A percentile compares a stretch with the other conserved stretches of the same genome.
Evolutionary conservation across 2,888 invertebrate genomes (phyloP).

Genomic region (Pterostichus niger): DNA sequence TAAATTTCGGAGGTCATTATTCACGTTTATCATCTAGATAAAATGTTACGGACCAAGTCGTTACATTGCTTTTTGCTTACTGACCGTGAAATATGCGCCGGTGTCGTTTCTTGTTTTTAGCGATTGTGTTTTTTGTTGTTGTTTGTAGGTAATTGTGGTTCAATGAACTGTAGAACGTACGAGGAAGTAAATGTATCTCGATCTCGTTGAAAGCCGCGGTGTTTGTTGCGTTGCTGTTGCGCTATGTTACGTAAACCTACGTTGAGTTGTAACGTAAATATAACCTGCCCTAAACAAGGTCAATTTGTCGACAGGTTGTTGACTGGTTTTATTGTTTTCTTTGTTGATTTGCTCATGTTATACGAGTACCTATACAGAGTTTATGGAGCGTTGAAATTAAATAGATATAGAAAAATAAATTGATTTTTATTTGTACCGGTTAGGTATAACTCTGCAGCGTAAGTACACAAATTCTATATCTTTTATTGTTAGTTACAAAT

Average conservation of each 20-base stretch:
- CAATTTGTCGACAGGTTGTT: slow-evolving; percentile 49
- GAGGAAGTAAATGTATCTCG: slow-evolving; percentile 57
- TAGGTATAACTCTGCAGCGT: no score
- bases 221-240: background rate
- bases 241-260: slow-evolving; percentile 14
- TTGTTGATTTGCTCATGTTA: background rate
- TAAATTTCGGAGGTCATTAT: slow-evolving; percentile 26
- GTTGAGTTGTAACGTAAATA: slow-evolving; percentile 36
- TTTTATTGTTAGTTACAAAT: no score
- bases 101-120: slow-evolving; percentile 48
- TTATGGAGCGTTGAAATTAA: background rate
- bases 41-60: slow-evolving; percentile 14
- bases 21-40: slow-evolving; percentile 48
- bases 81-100: slow-evolving; percentile 60
- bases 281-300: slow-evolving; percentile 54
- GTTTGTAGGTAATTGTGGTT: slow-evolving; percentile 57
- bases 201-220: slow-evolving; percentile 10
- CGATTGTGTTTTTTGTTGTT: slow-evolving; percentile 45
- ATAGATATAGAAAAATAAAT: background rate
- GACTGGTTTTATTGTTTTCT: slow-evolving; percentile 37
- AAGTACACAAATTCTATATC: no score
- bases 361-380: background rate
- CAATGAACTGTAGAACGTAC: slow-evolving; percentile 58
- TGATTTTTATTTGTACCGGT: no score
- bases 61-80: slow-evolving; percentile 39